phyloP scores from a whole-genome alignment of 2,797 vertebrate species.

The Cygnus olor region DNA sequence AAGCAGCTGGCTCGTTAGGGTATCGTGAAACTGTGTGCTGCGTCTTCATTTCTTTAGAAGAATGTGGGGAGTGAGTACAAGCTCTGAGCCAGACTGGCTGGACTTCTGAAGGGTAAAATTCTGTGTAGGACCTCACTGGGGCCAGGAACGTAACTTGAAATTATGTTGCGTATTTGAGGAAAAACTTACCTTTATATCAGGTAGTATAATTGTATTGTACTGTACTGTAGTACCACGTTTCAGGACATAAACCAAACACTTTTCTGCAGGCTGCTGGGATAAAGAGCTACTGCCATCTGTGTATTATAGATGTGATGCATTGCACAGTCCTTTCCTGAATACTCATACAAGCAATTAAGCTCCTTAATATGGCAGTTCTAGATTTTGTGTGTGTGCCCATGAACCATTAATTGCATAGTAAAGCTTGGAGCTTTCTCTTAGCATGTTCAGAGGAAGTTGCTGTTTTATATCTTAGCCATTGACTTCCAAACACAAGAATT shows the following conservation, averaged over 20 bases:
- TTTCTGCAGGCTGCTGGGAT: neutral
- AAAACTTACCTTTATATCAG: neutral
- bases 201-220: neutral
- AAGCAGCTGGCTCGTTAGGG: neutral
- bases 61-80: neutral
- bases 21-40: neutral
- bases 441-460: neutral
- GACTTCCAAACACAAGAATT: neutral
- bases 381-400: fast-evolving
- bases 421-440: neutral
- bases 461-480: neutral
- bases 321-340: neutral
- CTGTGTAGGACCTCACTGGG: neutral
- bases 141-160: neutral
- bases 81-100: neutral
- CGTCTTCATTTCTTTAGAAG: neutral
- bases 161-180: neutral
- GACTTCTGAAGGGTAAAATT: neutral
- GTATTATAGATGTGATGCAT: neutral
- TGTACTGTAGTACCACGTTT: neutral
- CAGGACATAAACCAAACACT: neutral
- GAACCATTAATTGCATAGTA: neutral
- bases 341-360: neutral
- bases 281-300: neutral
- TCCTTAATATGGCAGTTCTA: neutral